Evolutionary conservation across 2,113 vertebrate species (phyloP).

Genomic region (Nesogale talazaci): DNA sequence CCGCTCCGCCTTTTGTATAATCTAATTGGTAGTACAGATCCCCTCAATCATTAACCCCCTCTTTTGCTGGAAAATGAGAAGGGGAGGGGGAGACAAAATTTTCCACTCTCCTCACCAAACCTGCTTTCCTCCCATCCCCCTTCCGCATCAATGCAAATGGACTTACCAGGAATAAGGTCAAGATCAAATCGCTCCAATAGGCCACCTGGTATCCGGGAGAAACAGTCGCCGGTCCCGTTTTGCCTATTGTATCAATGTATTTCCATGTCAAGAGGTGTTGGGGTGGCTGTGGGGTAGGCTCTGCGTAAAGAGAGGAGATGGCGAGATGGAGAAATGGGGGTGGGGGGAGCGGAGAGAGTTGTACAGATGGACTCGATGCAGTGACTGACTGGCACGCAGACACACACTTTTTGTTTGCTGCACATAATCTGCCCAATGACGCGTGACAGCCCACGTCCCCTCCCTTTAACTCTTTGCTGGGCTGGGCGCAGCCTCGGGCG

Average conservation of each 20-base stretch:
- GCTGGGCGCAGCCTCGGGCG: slow-evolving; percentile 74
- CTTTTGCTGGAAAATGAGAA: background rate
- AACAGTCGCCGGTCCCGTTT: slow-evolving; percentile 4
- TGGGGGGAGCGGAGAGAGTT: slow-evolving; percentile 72
- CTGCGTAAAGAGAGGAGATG: slow-evolving; percentile 53
- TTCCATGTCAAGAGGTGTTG: slow-evolving; percentile 86
- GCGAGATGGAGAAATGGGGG: slow-evolving; percentile 10
- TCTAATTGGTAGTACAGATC: slow-evolving; percentile 1
- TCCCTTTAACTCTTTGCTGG: slow-evolving; percentile 96
- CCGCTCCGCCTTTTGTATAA: slow-evolving; percentile 72
- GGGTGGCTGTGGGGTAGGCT: slow-evolving; percentile 72
- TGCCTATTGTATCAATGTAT: slow-evolving; percentile 86
- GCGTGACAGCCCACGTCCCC: slow-evolving; percentile 96
- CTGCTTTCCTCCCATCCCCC: slow-evolving; percentile 50
- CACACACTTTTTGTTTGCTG: slow-evolving; percentile 99
- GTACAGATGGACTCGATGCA: slow-evolving; percentile 94
- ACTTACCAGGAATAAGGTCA: slow-evolving; percentile 84
- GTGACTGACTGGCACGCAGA: slow-evolving; percentile 95
- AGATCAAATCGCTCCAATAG: slow-evolving; percentile 70
- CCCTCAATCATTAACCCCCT: background rate
- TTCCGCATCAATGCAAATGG: slow-evolving; percentile 13
- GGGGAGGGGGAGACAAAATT: background rate
- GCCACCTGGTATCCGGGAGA: slow-evolving; percentile 69
- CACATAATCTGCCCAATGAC: slow-evolving; percentile 99
- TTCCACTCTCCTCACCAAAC: slow-evolving; percentile 3